Evolutionary conservation across 2,797 vertebrate genomes (phyloP).

Genomic region (Chelon labrosus): DNA sequence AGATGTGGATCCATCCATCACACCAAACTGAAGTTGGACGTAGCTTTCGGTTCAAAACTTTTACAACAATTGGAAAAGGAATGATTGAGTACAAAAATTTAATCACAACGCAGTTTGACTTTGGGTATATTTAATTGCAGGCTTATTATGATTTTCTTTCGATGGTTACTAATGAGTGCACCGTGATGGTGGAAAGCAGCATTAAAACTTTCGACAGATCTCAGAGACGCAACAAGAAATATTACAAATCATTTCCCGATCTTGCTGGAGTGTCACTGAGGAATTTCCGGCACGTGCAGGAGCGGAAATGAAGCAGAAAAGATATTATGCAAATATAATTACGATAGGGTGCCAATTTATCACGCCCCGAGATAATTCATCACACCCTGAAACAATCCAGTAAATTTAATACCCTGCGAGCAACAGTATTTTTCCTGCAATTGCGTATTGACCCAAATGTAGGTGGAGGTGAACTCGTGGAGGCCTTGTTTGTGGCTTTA

Average conservation of each 20-base stretch:
- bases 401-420: conserved; percentile 74
- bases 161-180: not conserved
- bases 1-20: not conserved
- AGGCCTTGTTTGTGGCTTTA: not conserved
- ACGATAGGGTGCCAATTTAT: conserved; percentile 76
- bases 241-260: conserved; percentile 48
- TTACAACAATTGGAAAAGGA: too few species aligned
- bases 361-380: conserved; percentile 67
- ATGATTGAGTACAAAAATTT: not conserved
- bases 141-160: not conserved
- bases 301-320: conserved; percentile 78
- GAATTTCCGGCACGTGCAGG: conserved; percentile 50
- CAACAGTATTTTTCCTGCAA: conserved; percentile 34
- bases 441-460: conserved; percentile 51
- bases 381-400: conserved; percentile 72
- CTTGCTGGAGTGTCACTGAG: conserved; percentile 12
- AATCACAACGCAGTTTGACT: not conserved
- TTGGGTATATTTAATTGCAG: conserved; percentile 3
- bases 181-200: conserved; percentile 17
- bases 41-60: too few species aligned
- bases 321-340: conserved; percentile 83
- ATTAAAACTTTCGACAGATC: conserved; percentile 27
- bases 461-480: conserved; percentile 10
- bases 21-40: too few species aligned
- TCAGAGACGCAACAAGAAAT: conserved; percentile 23